phyloP scores from a whole-genome alignment of 2,113 vertebrate genomes.

The Proteles cristata region DNA sequence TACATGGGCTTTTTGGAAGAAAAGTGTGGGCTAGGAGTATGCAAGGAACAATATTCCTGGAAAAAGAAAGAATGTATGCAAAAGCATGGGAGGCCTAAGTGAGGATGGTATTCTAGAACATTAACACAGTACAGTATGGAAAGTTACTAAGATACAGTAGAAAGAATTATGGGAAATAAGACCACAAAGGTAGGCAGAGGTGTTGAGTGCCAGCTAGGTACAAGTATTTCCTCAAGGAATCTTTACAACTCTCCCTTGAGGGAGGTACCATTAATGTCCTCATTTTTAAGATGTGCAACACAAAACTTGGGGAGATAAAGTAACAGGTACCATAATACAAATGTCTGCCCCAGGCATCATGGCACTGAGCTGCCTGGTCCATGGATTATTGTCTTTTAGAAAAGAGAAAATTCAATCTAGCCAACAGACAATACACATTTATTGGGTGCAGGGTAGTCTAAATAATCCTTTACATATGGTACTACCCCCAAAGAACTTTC shows the following conservation, averaged over 20 bases:
- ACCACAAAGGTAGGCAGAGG: background rate
- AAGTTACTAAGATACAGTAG: background rate
- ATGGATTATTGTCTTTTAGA: background rate
- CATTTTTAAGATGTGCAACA: background rate
- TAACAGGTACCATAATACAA: background rate
- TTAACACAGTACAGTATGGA: background rate
- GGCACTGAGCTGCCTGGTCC: background rate
- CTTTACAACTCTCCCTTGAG: background rate
- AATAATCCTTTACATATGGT: background rate
- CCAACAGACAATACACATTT: background rate
- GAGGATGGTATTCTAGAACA: background rate
- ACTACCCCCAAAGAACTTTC: background rate
- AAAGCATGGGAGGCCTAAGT: background rate
- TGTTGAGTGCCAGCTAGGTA: background rate
- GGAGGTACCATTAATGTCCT: background rate
- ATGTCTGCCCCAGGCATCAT: background rate
- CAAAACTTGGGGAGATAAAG: background rate
- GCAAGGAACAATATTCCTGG: background rate
- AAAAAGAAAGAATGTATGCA: background rate
- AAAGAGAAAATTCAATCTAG: background rate
- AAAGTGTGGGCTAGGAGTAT: background rate
- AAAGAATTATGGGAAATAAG: background rate
- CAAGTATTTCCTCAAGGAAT: background rate
- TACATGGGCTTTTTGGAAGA: background rate
- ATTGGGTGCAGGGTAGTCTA: background rate